These are phyloP conservation scores for Clepsis dumicolana DNA, from an alignment of 2,888 invertebrate genomes.

Conservation along the genomic window DNA sequence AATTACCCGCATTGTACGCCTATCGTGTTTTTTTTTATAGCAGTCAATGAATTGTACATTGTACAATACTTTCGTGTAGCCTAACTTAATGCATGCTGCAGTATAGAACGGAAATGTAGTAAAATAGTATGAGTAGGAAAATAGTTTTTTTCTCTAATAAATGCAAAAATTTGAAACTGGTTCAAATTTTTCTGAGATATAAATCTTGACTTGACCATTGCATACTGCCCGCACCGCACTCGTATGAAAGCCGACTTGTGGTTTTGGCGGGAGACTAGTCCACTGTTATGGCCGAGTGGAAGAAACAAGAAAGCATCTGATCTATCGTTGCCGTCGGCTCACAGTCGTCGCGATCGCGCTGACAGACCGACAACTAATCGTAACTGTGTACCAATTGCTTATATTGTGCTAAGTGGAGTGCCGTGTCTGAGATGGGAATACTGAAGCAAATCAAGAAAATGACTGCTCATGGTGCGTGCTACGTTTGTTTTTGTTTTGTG, in stretches of 20 bases:
- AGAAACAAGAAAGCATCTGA: constrained; percentile 64
- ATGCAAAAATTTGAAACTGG: no score
- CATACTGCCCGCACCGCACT: background rate
- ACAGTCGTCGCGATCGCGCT: constrained; percentile 60
- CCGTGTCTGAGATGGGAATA: constrained; percentile 70
- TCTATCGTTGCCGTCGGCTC: constrained; percentile 62
- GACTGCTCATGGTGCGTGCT: constrained; percentile 63
- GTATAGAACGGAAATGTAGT: constrained; percentile 18
- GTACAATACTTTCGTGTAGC: constrained; percentile 23
- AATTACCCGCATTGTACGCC: constrained; percentile 30
- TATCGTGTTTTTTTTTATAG: constrained; percentile 37
- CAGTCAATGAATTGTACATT: constrained; percentile 31
- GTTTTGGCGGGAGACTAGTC: constrained; percentile 69
- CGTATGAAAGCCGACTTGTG: constrained; percentile 14
- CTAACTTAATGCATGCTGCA: constrained; percentile 25
- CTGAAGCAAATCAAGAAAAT: constrained; percentile 81
- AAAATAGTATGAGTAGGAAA: background rate
- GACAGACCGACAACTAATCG: constrained; percentile 49
- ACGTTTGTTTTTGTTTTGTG: constrained; percentile 51
- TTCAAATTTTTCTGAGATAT: no score
- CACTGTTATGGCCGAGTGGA: constrained; percentile 55
- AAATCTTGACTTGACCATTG: background rate
- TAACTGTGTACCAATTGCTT: constrained; percentile 45
- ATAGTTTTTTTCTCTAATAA: background rate
- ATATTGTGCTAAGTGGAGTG: constrained; percentile 47